Evolutionary conservation across 2,113 vertebrate species (phyloP), one percentile per base, ranked within the genome.

Genomic region (Sebastes schlegelii): DNA sequence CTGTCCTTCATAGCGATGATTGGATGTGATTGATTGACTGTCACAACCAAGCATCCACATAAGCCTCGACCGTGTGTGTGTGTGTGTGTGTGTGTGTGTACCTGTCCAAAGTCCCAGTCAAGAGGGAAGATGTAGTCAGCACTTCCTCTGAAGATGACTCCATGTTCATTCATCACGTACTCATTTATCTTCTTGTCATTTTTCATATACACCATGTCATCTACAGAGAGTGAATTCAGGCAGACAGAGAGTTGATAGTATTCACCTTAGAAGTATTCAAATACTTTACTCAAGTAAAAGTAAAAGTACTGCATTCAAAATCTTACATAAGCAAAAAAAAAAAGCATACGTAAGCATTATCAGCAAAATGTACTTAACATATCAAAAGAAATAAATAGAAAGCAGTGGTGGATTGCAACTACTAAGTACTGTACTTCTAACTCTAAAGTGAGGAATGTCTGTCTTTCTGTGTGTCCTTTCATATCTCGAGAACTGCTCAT

Each of bases 91-190:
- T 52, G 9, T 70, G 51, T 57, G 34, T 58, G 23, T 61, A 93
- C 91, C 82, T 92, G 92, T 51, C 77, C 91, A 51, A 43, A 92
- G 80, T 92, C 84, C 98, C 97, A 99, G 13, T 85, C n/a, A 52
- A 92, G 77, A 2, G 62, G 8, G 1, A 43, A 14, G 71, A 96
- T 93, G 84, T 88, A 93, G 12, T 92, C 83, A 6, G 80, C 77
- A 0, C 88, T 93, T 66, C 98, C 98, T 66, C 16, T 74, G 86
- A 92, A 98, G 88, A 98, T 91, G 26, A 96, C 10, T 40, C 97
- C 97, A 0, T 95, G 89, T 86, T 97, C 96, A 58, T 94, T 97
- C 94, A 97, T 83, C 63, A 98, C 76, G 14, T 97, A 98, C 74
- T 99, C 97, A 52, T 82, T 69, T 40, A 94, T 84, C 68, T 96